A percentile compares a stretch with the other conserved stretches of the same genome.
These are phyloP conservation scores for Melanotaenia trifasciata DNA, from an alignment of 2,797 vertebrate species.

Conservation along the genomic window DNA sequence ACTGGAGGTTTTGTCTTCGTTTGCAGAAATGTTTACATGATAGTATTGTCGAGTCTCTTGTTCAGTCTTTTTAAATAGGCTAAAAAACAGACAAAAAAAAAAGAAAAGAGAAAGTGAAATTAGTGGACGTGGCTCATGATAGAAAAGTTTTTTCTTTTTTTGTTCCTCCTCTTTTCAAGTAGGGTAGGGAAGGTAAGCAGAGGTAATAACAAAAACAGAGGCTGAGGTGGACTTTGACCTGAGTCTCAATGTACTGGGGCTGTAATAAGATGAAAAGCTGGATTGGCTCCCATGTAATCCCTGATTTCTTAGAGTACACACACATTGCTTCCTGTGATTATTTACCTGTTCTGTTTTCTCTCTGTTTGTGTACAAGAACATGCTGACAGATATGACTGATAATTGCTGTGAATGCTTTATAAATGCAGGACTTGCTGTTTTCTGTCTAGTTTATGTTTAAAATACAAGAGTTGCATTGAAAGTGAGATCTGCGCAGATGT, in stretches of 20 bases:
- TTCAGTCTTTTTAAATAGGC: not conserved
- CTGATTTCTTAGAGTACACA: slow-evolving; percentile 38
- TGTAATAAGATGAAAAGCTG: slow-evolving; percentile 43
- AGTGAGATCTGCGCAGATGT: not conserved
- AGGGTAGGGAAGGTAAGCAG: slow-evolving; percentile 1
- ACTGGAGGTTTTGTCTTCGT: slow-evolving; percentile 17
- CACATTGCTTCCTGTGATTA: slow-evolving; percentile 46
- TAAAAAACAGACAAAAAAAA: not conserved
- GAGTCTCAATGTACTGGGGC: slow-evolving; percentile 24
- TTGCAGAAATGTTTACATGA: slow-evolving; percentile 13
- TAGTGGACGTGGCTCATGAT: not conserved
- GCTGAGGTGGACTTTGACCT: slow-evolving; percentile 41
- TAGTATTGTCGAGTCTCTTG: not conserved
- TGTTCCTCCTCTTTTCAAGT: not conserved
- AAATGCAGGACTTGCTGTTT: not conserved
- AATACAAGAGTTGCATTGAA: not conserved
- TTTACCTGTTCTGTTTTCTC: slow-evolving; percentile 10
- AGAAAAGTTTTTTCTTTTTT: not conserved
- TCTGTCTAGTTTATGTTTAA: not conserved
- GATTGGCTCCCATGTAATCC: slow-evolving; percentile 37
- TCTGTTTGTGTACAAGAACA: slow-evolving; percentile 14
- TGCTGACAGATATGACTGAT: not conserved
- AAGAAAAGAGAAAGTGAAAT: not conserved
- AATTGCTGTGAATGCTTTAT: slow-evolving; percentile 6
- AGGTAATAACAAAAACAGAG: slow-evolving; percentile 6